phyloP scores from a whole-genome alignment of 2,797 vertebrate species.

The Antennarius maculatus region DNA sequence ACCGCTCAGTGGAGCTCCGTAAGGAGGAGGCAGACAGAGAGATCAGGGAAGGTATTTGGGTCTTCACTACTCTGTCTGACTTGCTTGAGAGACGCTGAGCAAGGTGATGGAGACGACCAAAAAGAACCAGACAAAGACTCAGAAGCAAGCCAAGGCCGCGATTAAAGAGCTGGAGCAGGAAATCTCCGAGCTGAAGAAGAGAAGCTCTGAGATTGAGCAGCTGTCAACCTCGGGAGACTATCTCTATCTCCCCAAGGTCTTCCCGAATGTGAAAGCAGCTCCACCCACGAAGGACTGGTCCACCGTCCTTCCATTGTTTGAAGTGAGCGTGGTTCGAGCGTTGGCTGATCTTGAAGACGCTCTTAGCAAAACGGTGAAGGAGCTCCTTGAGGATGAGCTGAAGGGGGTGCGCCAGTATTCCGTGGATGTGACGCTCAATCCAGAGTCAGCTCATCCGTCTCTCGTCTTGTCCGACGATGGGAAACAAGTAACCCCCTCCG shows the following conservation, averaged over 20 bases:
- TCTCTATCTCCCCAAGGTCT: background rate
- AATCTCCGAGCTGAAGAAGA: constrained; percentile 14
- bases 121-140: background rate
- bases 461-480: constrained; percentile 13
- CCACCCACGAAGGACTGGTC: constrained; percentile 16
- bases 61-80: constrained; percentile 2
- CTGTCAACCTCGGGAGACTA: constrained; percentile 12
- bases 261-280: background rate
- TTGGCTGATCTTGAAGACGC: background rate
- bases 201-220: background rate
- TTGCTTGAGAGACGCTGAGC: background rate
- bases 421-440: constrained; percentile 11
- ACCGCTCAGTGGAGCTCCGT: background rate
- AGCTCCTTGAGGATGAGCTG: background rate
- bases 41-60: constrained; percentile 1
- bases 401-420: constrained; percentile 8
- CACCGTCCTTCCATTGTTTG: background rate
- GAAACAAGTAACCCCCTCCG: background rate
- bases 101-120: background rate
- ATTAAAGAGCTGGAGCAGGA: constrained; percentile 27
- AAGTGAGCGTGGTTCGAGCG: background rate
- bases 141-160: background rate
- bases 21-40: background rate
- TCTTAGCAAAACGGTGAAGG: background rate
- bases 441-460: background rate